Base-by-base conservation (phyloP, 2,113 vertebrate species). In the Chionomys nivalis region DNA sequence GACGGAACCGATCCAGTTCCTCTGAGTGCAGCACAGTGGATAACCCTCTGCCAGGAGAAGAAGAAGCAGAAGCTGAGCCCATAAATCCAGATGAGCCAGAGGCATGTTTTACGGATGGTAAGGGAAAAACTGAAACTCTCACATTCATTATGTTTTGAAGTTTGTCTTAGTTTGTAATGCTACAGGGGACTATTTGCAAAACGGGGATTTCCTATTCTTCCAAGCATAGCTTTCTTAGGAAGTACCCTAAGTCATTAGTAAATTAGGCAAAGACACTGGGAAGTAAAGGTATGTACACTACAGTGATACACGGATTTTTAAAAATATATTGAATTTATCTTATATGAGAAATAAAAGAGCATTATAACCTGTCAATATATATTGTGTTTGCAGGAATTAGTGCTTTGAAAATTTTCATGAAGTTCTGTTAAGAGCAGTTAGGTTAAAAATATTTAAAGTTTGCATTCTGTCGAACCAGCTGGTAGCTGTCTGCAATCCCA, bases 1-100 rank as follows among this genome's bases (percentile, higher is more conserved):
- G 97, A 88, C 36, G 98, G 61, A 98, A 98, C 96, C 98, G 97
- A 93, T 95, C 97, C 14, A 99, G 99, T 97, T 99, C 99, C 26
- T 99, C 99, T 39, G 99, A 99, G 98, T 99, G 99, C 95, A 99
- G 99, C 97, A 99, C 99, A 21, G 98, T 99, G 89, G 99, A 99
- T 97, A 98, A 99, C 91, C 96, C 97, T 93, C 94, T 97, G 83
- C 97, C 96, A 61, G 98, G 99, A 97, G 99, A 99, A 72, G 99
- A 99, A 44, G 98, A 98, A 87, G 47, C 98, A n/a, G 99, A 99
- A 47, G 85, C 97, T 79, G 99, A 99, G 95, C 78, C 98, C 49
- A 98, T 99, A 88, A 99, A 99, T 94, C 83, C 98, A 5, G 98
- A 99, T 92, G 99, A 99, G 47, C 98, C 99, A 16, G 99, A 99